Conservation (phyloP, 2,888 invertebrate species). For the Pollenia labialis region DNA sequence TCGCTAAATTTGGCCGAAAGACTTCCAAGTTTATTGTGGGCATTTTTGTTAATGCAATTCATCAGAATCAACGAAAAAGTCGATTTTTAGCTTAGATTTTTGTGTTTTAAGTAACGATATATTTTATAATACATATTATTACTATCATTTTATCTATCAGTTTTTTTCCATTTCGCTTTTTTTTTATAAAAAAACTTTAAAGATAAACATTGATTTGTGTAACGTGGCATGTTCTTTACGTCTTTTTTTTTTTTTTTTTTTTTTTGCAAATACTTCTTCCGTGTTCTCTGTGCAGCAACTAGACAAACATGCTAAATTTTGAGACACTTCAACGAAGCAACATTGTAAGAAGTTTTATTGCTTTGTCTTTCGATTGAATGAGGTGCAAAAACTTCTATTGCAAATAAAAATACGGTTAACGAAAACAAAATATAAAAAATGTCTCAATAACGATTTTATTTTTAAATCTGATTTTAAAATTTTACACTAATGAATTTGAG, state of each 20-base stretch:
- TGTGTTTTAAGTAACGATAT: too few relatives aligned
- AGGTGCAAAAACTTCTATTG: background rate
- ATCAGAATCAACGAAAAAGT: too few relatives aligned
- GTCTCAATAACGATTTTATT: background rate
- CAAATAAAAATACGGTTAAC: too few relatives aligned
- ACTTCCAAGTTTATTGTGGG: too few relatives aligned
- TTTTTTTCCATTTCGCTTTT: constrained; percentile 19
- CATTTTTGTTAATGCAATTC: too few relatives aligned
- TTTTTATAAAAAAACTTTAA: constrained; percentile 1
- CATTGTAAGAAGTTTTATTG: background rate
- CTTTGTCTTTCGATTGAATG: background rate
- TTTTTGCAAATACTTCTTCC: background rate
- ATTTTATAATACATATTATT: background rate
- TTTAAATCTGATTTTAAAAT: background rate
- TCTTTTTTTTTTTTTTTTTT: background rate
- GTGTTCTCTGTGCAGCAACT: background rate
- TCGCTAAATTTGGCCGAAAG: too few relatives aligned
- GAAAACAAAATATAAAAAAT: too few relatives aligned
- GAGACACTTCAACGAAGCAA: constrained; percentile 23
- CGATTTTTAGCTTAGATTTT: too few relatives aligned
- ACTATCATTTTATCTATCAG: constrained; percentile 54
- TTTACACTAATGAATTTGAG: background rate
- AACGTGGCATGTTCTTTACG: constrained; percentile 20
- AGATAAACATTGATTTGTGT: constrained; percentile 38
- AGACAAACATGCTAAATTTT: constrained; percentile 24